Conservation (phyloP, 2,113 vertebrate species). For the Podarcis cretensis region DNA sequence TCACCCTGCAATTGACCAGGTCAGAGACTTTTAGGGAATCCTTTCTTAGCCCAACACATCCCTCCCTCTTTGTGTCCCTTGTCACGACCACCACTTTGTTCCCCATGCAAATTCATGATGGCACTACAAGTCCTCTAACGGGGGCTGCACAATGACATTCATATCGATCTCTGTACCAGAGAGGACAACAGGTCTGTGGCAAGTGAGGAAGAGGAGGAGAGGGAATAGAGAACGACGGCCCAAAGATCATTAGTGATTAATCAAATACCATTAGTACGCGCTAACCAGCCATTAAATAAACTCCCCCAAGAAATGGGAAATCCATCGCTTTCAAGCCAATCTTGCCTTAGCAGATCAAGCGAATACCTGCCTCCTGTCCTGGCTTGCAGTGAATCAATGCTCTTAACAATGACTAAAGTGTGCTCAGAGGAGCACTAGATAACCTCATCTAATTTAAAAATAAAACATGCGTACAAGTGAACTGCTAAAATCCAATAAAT, state of each 20-base stretch:
- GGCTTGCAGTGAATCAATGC: slow-evolving; percentile 6
- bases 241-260: slow-evolving; percentile 26
- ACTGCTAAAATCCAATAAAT: slow-evolving; percentile 39
- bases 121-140: too few species aligned
- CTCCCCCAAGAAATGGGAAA: slow-evolving; percentile 4
- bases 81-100: too few species aligned
- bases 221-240: background rate
- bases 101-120: too few species aligned
- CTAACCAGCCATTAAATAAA: background rate
- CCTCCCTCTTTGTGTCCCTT: too few species aligned
- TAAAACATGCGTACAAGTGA: slow-evolving; percentile 28
- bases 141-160: too few species aligned
- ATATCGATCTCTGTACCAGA: background rate
- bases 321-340: slow-evolving; percentile 25
- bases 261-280: slow-evolving; percentile 29
- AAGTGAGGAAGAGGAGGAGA: background rate
- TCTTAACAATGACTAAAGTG: slow-evolving; percentile 33
- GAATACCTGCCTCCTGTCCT: accelerated
- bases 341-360: background rate
- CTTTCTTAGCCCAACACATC: background rate
- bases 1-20: background rate
- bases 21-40: background rate
- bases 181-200: background rate
- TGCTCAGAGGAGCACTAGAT: slow-evolving; percentile 11
- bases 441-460: slow-evolving; percentile 40